A percentile compares a stretch with the other conserved stretches of the same genome.
phyloP scores from a whole-genome alignment of 2,888 invertebrate genomes.

The Frankliniella intonsa region DNA sequence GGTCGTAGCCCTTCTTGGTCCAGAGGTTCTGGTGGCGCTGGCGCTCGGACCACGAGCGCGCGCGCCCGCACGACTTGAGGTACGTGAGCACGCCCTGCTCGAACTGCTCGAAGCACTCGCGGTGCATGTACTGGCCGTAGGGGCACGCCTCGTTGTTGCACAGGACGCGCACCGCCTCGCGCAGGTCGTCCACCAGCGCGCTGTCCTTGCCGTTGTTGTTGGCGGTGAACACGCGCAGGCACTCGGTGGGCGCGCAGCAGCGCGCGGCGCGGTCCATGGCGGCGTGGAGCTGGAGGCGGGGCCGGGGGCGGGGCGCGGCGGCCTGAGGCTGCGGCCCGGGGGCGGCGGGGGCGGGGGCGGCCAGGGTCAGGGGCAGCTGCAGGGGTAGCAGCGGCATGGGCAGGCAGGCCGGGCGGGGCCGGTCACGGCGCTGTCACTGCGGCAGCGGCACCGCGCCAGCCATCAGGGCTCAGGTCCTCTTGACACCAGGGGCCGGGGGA shows the following conservation, averaged over 20 bases:
- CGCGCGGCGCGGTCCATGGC: conserved; percentile 51
- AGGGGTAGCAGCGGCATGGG: background rate
- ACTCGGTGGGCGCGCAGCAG: conserved; percentile 83
- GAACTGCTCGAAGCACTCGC: conserved; percentile 92
- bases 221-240: conserved; percentile 57
- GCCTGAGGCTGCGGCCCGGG: background rate
- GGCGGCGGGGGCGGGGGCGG: background rate
- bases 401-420: background rate
- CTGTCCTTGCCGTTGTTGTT: conserved; percentile 47
- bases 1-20: conserved; percentile 96
- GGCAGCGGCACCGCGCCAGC: no score
- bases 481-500: no score
- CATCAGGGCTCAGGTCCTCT: background rate
- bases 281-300: conserved; percentile 22
- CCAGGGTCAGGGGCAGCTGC: background rate
- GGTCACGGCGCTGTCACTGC: background rate
- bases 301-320: background rate
- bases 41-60: conserved; percentile 90
- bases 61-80: conserved; percentile 84
- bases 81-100: conserved; percentile 84
- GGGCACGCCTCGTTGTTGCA: conserved; percentile 93
- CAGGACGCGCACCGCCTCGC: conserved; percentile 79
- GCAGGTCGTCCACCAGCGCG: conserved; percentile 58
- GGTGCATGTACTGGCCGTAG: conserved; percentile 89
- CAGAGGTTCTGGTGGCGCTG: conserved; percentile 92